A percentile compares a stretch with the other conserved stretches of the same genome.
Evolutionary conservation across 2,888 invertebrate genomes (phyloP).

Genomic region (Malthinus seriepunctatus): DNA sequence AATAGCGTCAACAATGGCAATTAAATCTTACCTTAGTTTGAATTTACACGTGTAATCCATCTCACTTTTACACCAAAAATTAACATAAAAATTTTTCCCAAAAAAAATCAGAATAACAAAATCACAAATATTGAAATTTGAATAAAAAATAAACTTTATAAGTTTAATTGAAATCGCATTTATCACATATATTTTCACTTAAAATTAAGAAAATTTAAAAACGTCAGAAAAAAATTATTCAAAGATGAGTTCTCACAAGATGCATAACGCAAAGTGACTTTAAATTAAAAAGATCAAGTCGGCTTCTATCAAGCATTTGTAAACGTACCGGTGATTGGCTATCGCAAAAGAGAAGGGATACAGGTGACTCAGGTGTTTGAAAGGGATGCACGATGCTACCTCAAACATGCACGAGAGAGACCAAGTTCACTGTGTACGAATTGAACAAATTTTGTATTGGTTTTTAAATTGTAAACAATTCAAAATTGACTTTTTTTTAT

Average conservation of each 20-base stretch:
- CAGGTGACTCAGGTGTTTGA: constrained; percentile 42
- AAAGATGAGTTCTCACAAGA: constrained; percentile 37
- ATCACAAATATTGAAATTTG: background rate
- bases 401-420: constrained; percentile 22
- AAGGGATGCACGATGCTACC: constrained; percentile 31
- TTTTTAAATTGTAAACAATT: background rate
- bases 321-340: constrained; percentile 40
- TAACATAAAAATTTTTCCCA: background rate
- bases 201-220: background rate
- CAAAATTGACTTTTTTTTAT: background rate
- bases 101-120: background rate
- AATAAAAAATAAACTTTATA: background rate
- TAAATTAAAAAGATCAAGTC: constrained; percentile 47
- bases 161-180: background rate
- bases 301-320: constrained; percentile 39
- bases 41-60: constrained; percentile 27
- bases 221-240: background rate
- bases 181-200: background rate
- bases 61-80: constrained; percentile 14
- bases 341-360: constrained; percentile 44
- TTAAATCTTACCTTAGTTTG: constrained; percentile 19
- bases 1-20: too few relatives aligned
- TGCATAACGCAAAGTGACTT: constrained; percentile 44
- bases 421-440: constrained; percentile 20
- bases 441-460: background rate